Evolutionary conservation across 2,888 invertebrate species (phyloP).

Genomic region (Alcis repandata): DNA sequence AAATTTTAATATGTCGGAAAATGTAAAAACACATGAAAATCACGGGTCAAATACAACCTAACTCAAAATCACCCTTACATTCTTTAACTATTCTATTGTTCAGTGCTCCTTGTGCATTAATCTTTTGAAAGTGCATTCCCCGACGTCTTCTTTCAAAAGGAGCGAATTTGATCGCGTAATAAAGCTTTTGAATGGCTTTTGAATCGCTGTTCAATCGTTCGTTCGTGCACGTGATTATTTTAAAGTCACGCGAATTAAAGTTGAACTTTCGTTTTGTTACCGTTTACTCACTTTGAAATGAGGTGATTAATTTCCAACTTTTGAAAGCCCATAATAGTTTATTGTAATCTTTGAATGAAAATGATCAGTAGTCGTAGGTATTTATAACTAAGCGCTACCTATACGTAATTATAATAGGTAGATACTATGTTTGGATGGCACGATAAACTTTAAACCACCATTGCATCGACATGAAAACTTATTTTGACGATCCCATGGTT

Average conservation of each 20-base stretch:
- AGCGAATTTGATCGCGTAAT: slow-evolving; percentile 20
- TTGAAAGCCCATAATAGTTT: too few species aligned
- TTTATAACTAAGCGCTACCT: too few species aligned
- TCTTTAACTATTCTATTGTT: slow-evolving; percentile 12
- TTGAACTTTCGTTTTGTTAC: slow-evolving; percentile 10
- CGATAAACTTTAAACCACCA: too few species aligned
- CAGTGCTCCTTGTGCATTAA: slow-evolving; percentile 34
- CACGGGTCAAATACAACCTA: background rate
- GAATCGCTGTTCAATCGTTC: slow-evolving; percentile 24
- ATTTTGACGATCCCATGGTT: too few species aligned
- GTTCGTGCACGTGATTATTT: slow-evolving; percentile 29
- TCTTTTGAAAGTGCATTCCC: slow-evolving; percentile 39
- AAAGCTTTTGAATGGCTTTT: slow-evolving; percentile 30
- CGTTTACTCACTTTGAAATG: background rate
- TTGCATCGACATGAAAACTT: too few species aligned
- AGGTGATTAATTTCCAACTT: background rate
- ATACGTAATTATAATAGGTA: too few species aligned
- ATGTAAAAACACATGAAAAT: too few species aligned
- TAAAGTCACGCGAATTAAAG: slow-evolving; percentile 20
- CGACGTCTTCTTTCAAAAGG: slow-evolving; percentile 18
- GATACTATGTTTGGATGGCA: too few species aligned
- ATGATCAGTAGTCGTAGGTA: too few species aligned
- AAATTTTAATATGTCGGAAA: too few species aligned
- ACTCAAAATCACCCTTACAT: background rate
- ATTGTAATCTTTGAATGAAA: too few species aligned